phyloP scores from a whole-genome alignment of 2,113 vertebrate genomes.

The Ellobius talpinus region DNA sequence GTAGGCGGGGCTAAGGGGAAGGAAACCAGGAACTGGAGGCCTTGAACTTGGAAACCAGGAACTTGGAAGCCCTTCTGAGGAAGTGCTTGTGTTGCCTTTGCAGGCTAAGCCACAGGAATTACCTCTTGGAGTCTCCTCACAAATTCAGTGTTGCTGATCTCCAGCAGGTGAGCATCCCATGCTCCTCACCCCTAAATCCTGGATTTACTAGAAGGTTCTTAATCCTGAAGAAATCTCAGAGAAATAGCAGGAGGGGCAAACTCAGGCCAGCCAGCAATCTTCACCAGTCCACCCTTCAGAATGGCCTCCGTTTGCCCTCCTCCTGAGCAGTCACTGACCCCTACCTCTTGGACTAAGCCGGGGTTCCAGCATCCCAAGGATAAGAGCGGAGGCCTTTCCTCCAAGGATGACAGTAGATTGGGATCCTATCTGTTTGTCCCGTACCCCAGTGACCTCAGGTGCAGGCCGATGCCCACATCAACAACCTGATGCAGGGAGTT shows the following conservation, averaged over 20 bases:
- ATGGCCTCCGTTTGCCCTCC: fast-evolving
- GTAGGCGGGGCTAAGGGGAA: not conserved
- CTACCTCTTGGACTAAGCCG: not conserved
- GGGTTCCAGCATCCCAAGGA: not conserved
- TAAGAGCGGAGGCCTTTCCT: not conserved
- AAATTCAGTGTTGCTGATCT: constrained; percentile 95
- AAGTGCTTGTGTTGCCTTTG: constrained; percentile 66
- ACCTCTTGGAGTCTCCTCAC: constrained; percentile 92
- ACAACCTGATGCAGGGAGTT: not conserved
- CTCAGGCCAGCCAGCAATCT: not conserved
- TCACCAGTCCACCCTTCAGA: not conserved
- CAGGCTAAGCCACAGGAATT: constrained; percentile 92
- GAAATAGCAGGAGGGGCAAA: not conserved
- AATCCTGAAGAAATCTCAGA: not conserved
- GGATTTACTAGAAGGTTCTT: not conserved
- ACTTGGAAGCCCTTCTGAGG: not conserved
- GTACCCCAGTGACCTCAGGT: not conserved
- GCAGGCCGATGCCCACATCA: fast-evolving
- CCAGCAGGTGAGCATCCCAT: constrained; percentile 89
- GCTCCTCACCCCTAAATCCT: not conserved
- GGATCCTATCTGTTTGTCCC: not conserved
- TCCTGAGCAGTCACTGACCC: not conserved
- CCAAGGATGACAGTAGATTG: not conserved
- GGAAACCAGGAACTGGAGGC: not conserved
- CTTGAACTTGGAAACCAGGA: no score